A percentile compares a stretch with the other conserved stretches of the same genome.
phyloP scores from a whole-genome alignment of 37 sponge, comb jelly and placozoan species.

The Halichondria panicea region DNA sequence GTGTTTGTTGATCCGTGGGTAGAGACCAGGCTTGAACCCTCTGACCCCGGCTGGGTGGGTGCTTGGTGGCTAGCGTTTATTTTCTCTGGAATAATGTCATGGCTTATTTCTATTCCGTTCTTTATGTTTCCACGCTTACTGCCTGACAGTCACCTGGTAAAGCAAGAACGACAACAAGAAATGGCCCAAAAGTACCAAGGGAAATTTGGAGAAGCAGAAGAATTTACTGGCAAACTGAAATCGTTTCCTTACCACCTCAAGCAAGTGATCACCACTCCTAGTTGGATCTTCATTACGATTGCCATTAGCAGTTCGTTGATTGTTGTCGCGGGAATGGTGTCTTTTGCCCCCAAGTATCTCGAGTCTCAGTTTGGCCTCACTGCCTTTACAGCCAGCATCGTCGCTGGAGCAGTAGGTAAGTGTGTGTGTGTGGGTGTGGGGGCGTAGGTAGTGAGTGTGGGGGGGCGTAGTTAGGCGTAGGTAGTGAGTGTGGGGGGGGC shows the following conservation, averaged over 20 bases:
- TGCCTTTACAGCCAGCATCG: conserved; percentile 44
- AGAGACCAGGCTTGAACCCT: conserved; percentile 38
- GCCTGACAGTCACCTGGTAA: conserved; percentile 31
- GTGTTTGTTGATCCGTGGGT: conserved; percentile 76
- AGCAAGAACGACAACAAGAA: conserved; percentile 33
- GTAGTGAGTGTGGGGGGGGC: too few species aligned
- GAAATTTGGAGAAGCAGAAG: conserved; percentile 1
- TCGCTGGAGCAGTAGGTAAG: conserved; percentile 57
- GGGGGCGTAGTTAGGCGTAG: too few species aligned
- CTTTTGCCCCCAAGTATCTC: conserved; percentile 79
- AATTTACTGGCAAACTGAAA: conserved; percentile 15
- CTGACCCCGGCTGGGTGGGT: conserved; percentile 82
- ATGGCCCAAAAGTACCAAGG: conserved; percentile 56
- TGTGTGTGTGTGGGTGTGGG: too few species aligned
- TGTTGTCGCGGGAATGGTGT: conserved; percentile 48
- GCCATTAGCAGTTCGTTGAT: conserved; percentile 39
- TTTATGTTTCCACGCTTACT: conserved; percentile 72
- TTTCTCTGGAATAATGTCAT: conserved; percentile 37
- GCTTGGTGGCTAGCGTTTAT: conserved; percentile 87
- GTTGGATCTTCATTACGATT: conserved; percentile 63
- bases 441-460: too few species aligned
- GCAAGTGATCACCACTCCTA: conserved; percentile 42
- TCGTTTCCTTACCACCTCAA: conserved; percentile 55
- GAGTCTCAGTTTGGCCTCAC: conserved; percentile 75
- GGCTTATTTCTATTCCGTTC: conserved; percentile 63